Base-by-base conservation (phyloP, 2,113 vertebrate genomes). In the Strix aluco region DNA sequence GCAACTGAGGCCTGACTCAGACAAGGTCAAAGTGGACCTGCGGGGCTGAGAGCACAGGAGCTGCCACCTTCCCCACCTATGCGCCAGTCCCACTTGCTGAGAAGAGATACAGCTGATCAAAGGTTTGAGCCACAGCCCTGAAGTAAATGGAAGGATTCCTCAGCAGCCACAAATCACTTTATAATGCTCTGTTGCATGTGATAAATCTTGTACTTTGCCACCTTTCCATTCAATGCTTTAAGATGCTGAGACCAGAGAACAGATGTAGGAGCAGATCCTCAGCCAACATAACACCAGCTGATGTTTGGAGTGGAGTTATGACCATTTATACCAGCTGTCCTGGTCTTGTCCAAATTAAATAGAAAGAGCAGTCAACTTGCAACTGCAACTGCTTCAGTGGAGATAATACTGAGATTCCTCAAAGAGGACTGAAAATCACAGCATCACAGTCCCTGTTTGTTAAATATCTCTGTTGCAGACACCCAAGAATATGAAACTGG, bases 121-220 rank as follows among this genome's bases (percentile, higher is more conserved):
- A 97, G 97, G 94, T 97, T 95, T 90, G 78, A 92, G 78, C 46
- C 92, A 94, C 89, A 91, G 86, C 91, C 92, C 92, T 88, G 74
- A 52, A 55, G 11, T 51, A 55, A 23, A 9, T 70, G 70, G 78
- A 27, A 88, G 40, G 71, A 19, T n/a, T 85, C 66, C 32, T 38
- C 75, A 55, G 91, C 47, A 93, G 51, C 58, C 74, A 90, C 59
- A 88, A 67, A 75, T 86, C 46, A 15, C 40, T 90, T 85, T 94
- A 91, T 14, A 67, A 36, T 61, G 55, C 44, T 77, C 58, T 85
- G 22, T 73, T 8, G 3, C 54, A 15, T n/a, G 46, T 54, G 83
- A 91, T 96, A 92, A 94, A 15, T 73, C 38, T 70, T 91, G 94
- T 34, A 92, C 94, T 97, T 95, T 95, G 89, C 57, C 63, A 82